These are phyloP conservation scores for Balaeniceps rex DNA, from an alignment of 2,113 vertebrate species.

Conservation along the genomic window DNA sequence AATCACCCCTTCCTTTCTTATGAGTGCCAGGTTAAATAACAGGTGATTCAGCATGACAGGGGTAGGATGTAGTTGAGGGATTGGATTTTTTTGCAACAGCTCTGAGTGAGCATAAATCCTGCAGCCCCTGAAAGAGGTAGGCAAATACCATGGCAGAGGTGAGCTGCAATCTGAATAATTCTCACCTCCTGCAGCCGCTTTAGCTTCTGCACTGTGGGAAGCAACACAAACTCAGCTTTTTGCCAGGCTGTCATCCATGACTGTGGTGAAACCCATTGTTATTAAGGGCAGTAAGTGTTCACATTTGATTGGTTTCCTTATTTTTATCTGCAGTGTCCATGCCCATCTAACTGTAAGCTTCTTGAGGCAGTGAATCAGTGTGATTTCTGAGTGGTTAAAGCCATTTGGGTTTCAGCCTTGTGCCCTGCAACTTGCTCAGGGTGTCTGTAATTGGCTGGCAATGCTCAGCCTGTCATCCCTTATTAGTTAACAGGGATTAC, in stretches of 20 bases:
- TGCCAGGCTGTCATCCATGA: rapidly evolving
- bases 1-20: background rate
- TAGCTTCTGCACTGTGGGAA: background rate
- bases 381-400: background rate
- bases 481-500: background rate
- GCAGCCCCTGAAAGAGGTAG: background rate
- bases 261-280: background rate
- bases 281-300: background rate
- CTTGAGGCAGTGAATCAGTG: background rate
- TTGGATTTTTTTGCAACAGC: background rate
- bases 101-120: background rate
- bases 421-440: background rate
- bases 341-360: background rate
- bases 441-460: background rate
- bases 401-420: background rate
- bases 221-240: background rate
- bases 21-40: background rate
- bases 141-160: background rate
- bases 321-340: background rate
- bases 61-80: background rate
- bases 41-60: background rate
- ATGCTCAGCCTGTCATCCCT: background rate
- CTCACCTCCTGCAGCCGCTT: background rate
- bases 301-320: background rate
- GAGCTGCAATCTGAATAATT: background rate